A percentile compares a stretch with the other conserved stretches of the same genome.
Evolutionary conservation across 2,888 invertebrate genomes (phyloP).

Genomic region (Spodoptera littoralis): DNA sequence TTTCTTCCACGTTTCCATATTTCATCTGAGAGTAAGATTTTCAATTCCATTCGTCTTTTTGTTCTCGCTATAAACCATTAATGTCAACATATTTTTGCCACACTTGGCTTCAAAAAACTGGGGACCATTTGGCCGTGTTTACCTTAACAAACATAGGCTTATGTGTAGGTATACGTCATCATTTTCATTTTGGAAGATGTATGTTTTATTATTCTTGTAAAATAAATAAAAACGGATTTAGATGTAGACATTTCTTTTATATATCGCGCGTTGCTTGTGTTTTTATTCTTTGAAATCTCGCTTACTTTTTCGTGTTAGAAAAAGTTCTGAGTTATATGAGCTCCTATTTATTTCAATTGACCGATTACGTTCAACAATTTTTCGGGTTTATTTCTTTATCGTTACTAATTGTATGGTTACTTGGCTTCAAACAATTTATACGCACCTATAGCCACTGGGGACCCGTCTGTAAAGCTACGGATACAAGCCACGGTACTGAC

Average conservation of each 20-base stretch:
- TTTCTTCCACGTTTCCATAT: constrained; percentile 18
- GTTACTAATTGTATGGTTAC: neutral
- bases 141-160: constrained; percentile 48
- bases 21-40: constrained; percentile 37
- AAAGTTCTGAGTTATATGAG: neutral
- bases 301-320: neutral
- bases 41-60: constrained; percentile 47
- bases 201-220: constrained; percentile 40
- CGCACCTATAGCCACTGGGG: constrained; percentile 43
- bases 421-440: constrained; percentile 19
- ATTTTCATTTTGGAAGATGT: constrained; percentile 43
- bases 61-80: constrained; percentile 44
- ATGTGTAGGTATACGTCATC: constrained; percentile 41
- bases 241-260: constrained; percentile 6
- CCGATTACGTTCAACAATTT: constrained; percentile 1
- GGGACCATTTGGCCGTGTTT: constrained; percentile 43
- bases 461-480: constrained; percentile 22
- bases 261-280: neutral
- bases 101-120: constrained; percentile 43
- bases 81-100: constrained; percentile 52
- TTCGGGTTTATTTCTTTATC: constrained; percentile 5
- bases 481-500: constrained; percentile 21
- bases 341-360: neutral
- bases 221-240: constrained; percentile 22
- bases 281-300: neutral